Base-by-base conservation (phyloP, 2,797 vertebrate genomes). In the Pelochelys cantorii region DNA sequence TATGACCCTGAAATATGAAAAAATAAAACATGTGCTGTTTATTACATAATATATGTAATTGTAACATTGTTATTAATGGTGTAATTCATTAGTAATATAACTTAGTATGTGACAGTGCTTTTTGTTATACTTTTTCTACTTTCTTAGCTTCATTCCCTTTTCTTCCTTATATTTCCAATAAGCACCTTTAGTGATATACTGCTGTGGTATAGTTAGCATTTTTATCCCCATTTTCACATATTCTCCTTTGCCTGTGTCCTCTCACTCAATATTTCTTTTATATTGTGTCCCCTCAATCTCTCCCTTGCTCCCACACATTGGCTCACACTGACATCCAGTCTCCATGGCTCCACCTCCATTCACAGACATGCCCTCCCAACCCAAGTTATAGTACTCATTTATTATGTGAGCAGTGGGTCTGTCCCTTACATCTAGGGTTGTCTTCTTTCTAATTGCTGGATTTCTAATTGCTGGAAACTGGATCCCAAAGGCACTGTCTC, bases 391-490 rank as follows among this genome's bases (percentile, higher is more conserved):
- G 34, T 82, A 90, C 88, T 42, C 86, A 37, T 88, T 84, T 95
- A 78, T 5, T 42, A 94, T 95, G 93, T 92, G 62, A 93, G 4
- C 65, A 89, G 54, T 29, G 80, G 83, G 17, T 94, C 91, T n/a
- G 71, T 60, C 54, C 29, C 3, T 65, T 15, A 27, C 59, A 54
- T 7, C 29, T 62, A 31, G 27, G 60, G 29, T 31, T 62, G 12
- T 62, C 60, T 29, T 6, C 13, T 31, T 62, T 62, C 60, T 62
- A 62, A 62, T 62, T 62, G 29, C 60, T 62, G 29, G 29, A 13
- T 31, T 62, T 62, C 60, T 62, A 62, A 62, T 62, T 62, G 29
- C 60, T 62, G 29, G 29, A 13, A 60, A 60, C 12, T 3, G 5
- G 59, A 60, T 5, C 27, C 7, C 60, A 15, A 13, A 62, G 60